Conservation (phyloP, 2,797 vertebrate genomes). For the Chelmon rostratus region DNA sequence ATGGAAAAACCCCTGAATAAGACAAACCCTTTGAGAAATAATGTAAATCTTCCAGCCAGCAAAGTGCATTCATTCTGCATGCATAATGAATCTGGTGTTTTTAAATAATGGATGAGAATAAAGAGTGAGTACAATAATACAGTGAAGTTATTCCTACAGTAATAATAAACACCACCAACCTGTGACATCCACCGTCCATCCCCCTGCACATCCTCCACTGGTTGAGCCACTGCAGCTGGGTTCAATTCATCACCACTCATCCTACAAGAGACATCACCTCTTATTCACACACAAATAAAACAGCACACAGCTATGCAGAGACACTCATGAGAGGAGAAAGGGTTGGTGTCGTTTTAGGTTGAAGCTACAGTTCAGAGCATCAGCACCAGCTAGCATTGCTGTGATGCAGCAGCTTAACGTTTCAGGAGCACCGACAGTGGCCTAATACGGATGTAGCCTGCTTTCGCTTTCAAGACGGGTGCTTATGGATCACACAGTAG, state of each 20-base stretch:
- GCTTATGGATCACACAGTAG: constrained; percentile 46
- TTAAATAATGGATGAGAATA: not conserved
- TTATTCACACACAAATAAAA: constrained; percentile 1
- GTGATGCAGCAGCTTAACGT: constrained; percentile 32
- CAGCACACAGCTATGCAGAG: not conserved
- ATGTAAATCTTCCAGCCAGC: not conserved
- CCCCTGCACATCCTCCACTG: constrained; percentile 91
- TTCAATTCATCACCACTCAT: constrained; percentile 94
- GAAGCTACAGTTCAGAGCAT: not conserved
- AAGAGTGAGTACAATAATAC: not conserved
- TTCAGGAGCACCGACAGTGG: constrained; percentile 32
- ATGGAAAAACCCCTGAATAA: not conserved
- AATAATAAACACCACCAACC: constrained; percentile 80
- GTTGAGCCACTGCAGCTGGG: constrained; percentile 90
- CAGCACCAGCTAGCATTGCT: constrained; percentile 25
- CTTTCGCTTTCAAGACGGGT: constrained; percentile 51
- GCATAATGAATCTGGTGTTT: not conserved
- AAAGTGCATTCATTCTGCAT: not conserved
- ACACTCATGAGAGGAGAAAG: not conserved
- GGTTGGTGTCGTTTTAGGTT: not conserved
- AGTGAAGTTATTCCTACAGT: no score
- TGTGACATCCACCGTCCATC: constrained; percentile 97
- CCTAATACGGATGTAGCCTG: constrained; percentile 50
- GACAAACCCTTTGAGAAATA: not conserved
- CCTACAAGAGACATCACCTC: constrained; percentile 66